These are phyloP conservation scores for Laticauda colubrina DNA, from an alignment of 2,113 vertebrate genomes.

Conservation along the genomic window DNA sequence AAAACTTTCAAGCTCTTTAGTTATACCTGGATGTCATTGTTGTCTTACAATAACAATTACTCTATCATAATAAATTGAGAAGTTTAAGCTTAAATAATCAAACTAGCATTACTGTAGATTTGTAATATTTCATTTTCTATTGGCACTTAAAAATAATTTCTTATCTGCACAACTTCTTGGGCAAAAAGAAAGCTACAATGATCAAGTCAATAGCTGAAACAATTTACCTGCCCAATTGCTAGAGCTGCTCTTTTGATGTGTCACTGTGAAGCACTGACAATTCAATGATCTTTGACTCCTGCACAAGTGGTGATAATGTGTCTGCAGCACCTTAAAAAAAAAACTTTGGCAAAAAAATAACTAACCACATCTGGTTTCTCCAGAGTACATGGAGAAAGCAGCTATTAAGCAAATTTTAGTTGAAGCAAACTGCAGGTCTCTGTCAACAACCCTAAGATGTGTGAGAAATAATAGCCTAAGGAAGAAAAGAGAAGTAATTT, in stretches of 20 bases:
- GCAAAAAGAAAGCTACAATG: constrained; percentile 34
- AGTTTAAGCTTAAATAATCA: neutral
- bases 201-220: constrained; percentile 46
- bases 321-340: constrained; percentile 40
- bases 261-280: neutral
- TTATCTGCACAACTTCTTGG: neutral
- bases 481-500: constrained; percentile 15
- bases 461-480: constrained; percentile 24
- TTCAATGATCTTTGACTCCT: neutral
- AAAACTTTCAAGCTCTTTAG: neutral
- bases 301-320: neutral
- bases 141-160: neutral
- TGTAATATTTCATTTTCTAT: neutral
- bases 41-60: neutral
- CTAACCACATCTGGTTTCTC: constrained; percentile 42
- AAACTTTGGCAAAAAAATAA: constrained; percentile 39
- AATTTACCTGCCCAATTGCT: neutral
- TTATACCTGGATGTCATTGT: neutral
- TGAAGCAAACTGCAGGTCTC: constrained; percentile 42
- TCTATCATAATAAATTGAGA: neutral
- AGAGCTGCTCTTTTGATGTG: neutral
- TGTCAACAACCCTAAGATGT: constrained; percentile 13
- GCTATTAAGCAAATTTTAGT: constrained; percentile 25
- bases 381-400: constrained; percentile 33
- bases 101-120: neutral